phyloP scores from a whole-genome alignment of 2,888 invertebrate genomes.

The Mimachlamys varia region DNA sequence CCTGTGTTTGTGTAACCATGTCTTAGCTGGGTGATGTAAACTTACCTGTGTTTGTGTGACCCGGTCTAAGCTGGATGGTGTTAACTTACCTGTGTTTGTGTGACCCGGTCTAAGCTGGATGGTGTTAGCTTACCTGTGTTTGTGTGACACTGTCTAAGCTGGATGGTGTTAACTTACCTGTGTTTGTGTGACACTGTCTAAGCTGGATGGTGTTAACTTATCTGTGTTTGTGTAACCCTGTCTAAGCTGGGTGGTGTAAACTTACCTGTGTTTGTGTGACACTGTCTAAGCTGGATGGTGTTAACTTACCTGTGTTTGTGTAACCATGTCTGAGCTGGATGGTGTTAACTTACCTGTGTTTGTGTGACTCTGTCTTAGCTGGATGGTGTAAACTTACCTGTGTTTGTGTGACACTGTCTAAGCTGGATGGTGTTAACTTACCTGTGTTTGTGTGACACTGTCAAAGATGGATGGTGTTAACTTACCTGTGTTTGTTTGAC shows the following conservation, averaged over 20 bases:
- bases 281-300: background rate
- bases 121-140: no score
- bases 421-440: background rate
- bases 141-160: background rate
- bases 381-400: no score
- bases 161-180: no score
- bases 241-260: background rate
- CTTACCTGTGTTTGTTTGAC: constrained; percentile 12
- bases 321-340: background rate
- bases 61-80: background rate
- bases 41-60: constrained; percentile 22
- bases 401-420: constrained; percentile 2
- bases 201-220: background rate
- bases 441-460: constrained; percentile 5
- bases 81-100: constrained; percentile 30
- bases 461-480: background rate
- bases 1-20: background rate
- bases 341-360: no score
- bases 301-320: constrained; percentile 30
- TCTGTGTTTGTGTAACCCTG: constrained; percentile 4
- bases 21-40: background rate
- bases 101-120: background rate
- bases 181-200: constrained; percentile 2
- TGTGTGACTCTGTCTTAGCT: background rate
- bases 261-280: constrained; percentile 22